Base-by-base conservation (phyloP, 2,113 vertebrate genomes). In the Ceuthmochares aereus region DNA sequence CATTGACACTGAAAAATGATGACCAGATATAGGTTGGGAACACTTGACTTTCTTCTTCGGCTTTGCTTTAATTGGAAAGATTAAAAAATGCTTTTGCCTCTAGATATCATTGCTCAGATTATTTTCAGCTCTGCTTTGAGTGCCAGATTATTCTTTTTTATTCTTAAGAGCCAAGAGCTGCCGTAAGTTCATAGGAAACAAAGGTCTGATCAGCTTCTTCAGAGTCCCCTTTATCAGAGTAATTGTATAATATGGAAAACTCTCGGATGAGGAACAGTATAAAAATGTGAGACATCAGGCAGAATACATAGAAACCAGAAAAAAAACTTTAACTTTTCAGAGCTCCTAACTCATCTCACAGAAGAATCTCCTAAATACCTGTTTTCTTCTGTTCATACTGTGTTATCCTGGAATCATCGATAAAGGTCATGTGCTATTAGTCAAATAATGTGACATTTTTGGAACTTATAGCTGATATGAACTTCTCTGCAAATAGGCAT, bases 321-420 rank as follows among this genome's bases (percentile, higher is more conserved):
- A n/a, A n/a, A 85, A 74, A 43, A 4, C 16, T 60, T 30, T 13
- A 1, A 2, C 4, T 45, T 52, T 34, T 55, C 1, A 0, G 27
- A 56, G 18, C 16, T 49, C 6, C 16, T 75, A 54, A 70, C 14
- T 55, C 6, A 59, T 43, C 52, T 34, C 10, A 14, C 18, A 77
- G 58, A 52, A 75, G 14, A 20, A 34, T 19, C 14, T 40, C 29
- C 5, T 55, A 29, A 55, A 25, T 47, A 17, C 3, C 51, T 52
- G 32, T 11, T 62, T 25, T 20, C 4, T 25, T 72, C 37, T 73
- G 10, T 63, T 56, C 67, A 26, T 34, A 10, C 6, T 51, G 4
- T 20, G 14, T 58, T 63, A 32, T 63, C 16, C n/a, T 52, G 13
- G 62, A 67, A 78, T 43, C 2, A n/a, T 14, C 4, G 7, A 34